Evolutionary conservation across 2,797 vertebrate genomes (phyloP), one percentile per base, ranked within the genome.

Genomic region (Aotus griseimembra): DNA sequence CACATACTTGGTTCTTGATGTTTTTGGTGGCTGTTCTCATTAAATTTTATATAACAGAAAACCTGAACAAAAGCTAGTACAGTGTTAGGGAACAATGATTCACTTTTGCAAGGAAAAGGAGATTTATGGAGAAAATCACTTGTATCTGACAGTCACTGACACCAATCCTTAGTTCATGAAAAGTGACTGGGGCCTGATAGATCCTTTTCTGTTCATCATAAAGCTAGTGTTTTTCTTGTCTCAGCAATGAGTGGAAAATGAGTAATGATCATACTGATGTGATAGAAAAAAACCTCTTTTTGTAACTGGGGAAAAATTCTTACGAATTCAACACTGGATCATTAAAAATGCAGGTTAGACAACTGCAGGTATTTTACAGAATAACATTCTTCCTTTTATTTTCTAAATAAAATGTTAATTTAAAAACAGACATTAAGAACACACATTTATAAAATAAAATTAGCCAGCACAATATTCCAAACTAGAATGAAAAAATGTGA

Each of bases 1-100:
- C 97, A 98, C 96, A 96, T 76, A 90, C 93, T 97, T 95, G 1
- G 87, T 94, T 97, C 95, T 98, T 98, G 89, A 97, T 98, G 94
- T 97, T 98, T 98, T 97, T 97, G 36, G 36, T 95, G 97, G 86
- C 97, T 94, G 93, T 88, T 98, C 98, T 98, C 98, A 98, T 98
- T 99, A 98, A 98, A 98, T 98, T 98, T 98, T 95, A 98, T 97
- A 98, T 93, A 89, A 98, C 97, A 97, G 97, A 97, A 98, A 97
- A 97, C 93, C 87, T 52, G 98, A 98, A 96, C 90, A 98, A 98
- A 98, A 97, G 80, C 87, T 55, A 97, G 93, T 97, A 97, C 93
- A 79, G 52, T 97, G 94, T 98, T 98, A 95, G 87, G 97, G 95
- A 98, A 98, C 95, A 98, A 97, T 98, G 98, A 98, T 96, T 98